Percentiles rank a stretch among this genome's conserved stretches.
phyloP scores from a whole-genome alignment of 2,797 vertebrate genomes.

The Huso huso region DNA sequence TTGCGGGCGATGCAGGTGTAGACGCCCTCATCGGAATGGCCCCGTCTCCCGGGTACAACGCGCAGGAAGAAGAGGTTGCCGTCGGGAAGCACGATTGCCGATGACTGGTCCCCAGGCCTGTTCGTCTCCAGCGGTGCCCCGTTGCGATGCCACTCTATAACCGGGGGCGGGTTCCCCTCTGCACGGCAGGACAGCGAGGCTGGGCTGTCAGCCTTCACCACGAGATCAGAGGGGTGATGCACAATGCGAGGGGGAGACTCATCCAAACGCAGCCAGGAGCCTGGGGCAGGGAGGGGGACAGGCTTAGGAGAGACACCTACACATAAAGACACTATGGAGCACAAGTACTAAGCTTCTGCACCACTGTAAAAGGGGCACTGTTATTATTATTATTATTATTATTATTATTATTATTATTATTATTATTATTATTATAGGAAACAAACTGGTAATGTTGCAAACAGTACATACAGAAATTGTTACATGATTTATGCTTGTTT shows the following conservation, averaged over 20 bases:
- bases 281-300: constrained; percentile 31
- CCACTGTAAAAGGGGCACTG: no score
- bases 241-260: constrained; percentile 59
- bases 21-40: constrained; percentile 65
- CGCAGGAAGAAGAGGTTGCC: constrained; percentile 74
- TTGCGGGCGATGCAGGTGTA: constrained; percentile 77
- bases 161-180: constrained; percentile 61
- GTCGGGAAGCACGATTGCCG: constrained; percentile 54
- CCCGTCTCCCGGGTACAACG: constrained; percentile 36
- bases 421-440: no score
- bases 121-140: constrained; percentile 54
- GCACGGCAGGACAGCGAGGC: constrained; percentile 69
- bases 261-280: constrained; percentile 40
- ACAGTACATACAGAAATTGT: no score
- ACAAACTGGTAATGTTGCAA: no score
- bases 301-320: no score
- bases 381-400: no score
- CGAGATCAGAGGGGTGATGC: constrained; percentile 75
- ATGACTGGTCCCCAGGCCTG: constrained; percentile 39
- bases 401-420: no score
- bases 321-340: no score
- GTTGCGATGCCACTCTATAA: constrained; percentile 71
- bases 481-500: no score
- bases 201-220: constrained; percentile 58
- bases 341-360: no score